Percentiles rank a stretch among this genome's conserved stretches.
Evolutionary conservation across 2,797 vertebrate genomes (phyloP).

Genomic region (Sebastes minor): DNA sequence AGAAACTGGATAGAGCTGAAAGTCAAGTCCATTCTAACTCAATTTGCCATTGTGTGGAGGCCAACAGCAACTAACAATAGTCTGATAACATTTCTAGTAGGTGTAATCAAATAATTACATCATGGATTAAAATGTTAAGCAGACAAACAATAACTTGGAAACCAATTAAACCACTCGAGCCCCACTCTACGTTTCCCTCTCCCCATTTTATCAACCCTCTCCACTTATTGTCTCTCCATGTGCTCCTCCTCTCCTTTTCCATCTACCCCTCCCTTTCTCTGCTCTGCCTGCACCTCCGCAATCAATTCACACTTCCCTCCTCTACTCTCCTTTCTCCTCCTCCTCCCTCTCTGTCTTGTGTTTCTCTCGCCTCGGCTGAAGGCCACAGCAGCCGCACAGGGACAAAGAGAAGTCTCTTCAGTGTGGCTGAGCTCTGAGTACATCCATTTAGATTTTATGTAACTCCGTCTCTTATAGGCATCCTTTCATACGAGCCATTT

Average conservation of each 20-base stretch:
- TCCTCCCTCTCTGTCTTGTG: background rate
- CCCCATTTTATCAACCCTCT: slow-evolving; percentile 2
- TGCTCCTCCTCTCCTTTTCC: background rate
- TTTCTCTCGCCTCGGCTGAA: slow-evolving; percentile 32
- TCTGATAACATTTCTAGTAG: slow-evolving; percentile 33
- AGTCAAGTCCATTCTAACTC: slow-evolving; percentile 10
- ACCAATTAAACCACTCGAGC: slow-evolving; percentile 7
- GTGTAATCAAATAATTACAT: slow-evolving; percentile 55
- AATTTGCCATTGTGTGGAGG: slow-evolving; percentile 24
- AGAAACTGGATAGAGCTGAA: slow-evolving; percentile 19
- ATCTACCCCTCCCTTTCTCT: background rate
- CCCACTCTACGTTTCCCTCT: background rate
- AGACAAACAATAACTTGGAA: slow-evolving; percentile 32
- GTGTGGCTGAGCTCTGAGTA: slow-evolving; percentile 23
- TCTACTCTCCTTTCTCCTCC: background rate
- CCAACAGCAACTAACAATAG: slow-evolving; percentile 19
- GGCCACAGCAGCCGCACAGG: slow-evolving; percentile 21
- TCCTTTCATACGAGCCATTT: slow-evolving; percentile 46
- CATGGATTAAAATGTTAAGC: slow-evolving; percentile 39
- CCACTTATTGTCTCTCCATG: background rate
- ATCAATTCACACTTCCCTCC: background rate
- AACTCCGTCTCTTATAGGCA: slow-evolving; percentile 21
- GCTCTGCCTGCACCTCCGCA: background rate
- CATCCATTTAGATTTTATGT: slow-evolving; percentile 56
- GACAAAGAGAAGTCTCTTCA: slow-evolving; percentile 35